Conservation (phyloP, 2,113 vertebrate species). For the Sterrhoptilus dennistouni region DNA sequence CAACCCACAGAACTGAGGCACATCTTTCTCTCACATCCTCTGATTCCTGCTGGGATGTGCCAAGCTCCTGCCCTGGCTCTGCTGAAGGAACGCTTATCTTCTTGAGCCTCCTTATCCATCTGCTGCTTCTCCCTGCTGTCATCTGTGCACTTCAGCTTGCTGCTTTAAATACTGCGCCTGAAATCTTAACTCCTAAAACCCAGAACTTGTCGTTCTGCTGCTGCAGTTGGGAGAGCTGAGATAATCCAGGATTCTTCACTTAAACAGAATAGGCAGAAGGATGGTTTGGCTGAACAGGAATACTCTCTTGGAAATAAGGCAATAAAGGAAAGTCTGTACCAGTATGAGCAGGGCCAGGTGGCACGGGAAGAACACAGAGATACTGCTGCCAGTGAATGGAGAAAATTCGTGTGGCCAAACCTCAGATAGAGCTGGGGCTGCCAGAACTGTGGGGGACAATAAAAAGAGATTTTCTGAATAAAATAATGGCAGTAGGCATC, state of each 20-base stretch:
- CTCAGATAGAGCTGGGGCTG: background rate
- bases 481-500: no score
- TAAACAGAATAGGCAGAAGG: background rate
- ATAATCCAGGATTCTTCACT: background rate
- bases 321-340: background rate
- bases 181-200: background rate
- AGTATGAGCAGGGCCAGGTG: background rate
- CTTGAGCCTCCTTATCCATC: background rate
- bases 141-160: background rate
- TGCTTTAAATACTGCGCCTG: background rate
- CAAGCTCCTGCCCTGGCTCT: background rate
- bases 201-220: background rate
- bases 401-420: background rate
- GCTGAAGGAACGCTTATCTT: background rate
- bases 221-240: background rate
- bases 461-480: background rate
- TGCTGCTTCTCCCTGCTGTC: background rate
- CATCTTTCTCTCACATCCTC: rapidly evolving
- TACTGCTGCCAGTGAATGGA: background rate
- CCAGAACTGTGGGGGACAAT: background rate
- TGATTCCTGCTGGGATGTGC: rapidly evolving
- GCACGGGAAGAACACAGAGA: background rate
- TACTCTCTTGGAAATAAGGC: background rate
- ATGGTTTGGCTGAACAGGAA: background rate
- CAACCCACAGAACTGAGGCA: background rate